phyloP scores from a whole-genome alignment of 2,797 vertebrate species.

The Sarcoramphus papa region DNA sequence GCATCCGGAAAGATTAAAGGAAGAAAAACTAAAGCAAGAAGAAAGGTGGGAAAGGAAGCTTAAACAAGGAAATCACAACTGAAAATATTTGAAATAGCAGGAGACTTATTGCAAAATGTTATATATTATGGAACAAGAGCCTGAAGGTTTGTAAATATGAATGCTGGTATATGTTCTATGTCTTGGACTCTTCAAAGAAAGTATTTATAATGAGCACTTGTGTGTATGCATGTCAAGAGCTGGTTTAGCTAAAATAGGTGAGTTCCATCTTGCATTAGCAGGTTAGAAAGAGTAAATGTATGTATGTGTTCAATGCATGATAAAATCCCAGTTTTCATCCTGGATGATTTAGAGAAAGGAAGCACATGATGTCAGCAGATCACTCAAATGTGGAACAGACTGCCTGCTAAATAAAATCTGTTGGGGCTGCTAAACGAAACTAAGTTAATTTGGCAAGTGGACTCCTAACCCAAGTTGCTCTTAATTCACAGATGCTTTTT shows the following conservation, averaged over 20 bases:
- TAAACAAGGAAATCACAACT: background rate
- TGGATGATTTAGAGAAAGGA: background rate
- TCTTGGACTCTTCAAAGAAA: background rate
- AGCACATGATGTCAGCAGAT: background rate
- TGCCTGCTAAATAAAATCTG: slow-evolving; percentile 46
- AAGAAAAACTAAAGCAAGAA: background rate
- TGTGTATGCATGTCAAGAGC: rapidly evolving
- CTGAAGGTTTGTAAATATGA: background rate
- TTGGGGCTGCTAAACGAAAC: background rate
- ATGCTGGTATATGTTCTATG: background rate
- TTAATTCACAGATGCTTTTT: background rate
- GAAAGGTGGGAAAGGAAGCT: background rate
- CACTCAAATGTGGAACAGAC: slow-evolving; percentile 3
- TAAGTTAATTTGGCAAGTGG: slow-evolving; percentile 44
- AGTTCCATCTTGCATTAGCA: background rate
- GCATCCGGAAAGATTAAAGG: background rate
- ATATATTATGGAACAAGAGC: background rate
- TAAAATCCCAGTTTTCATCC: background rate
- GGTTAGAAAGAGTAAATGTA: background rate
- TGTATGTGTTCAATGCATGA: background rate
- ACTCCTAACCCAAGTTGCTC: slow-evolving; percentile 36
- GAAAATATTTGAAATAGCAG: background rate
- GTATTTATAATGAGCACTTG: background rate
- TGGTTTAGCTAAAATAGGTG: background rate
- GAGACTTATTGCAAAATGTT: background rate